Percentiles rank a stretch among this genome's conserved stretches.
Conservation (phyloP, 2,797 vertebrate genomes). For the Pipistrellus pygmaeus region DNA sequence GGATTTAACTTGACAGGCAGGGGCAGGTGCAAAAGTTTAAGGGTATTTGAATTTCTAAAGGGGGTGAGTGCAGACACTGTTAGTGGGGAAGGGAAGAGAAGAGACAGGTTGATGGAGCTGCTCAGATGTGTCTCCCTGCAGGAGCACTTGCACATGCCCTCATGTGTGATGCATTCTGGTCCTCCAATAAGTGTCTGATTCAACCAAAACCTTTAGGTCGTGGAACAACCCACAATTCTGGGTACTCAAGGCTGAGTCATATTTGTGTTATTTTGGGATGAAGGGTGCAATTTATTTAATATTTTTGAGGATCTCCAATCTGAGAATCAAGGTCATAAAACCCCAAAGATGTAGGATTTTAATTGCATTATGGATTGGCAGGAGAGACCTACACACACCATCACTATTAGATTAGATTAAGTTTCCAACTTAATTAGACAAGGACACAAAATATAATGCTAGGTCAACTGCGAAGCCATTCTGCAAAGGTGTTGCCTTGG, state of each 20-base stretch:
- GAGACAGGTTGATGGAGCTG: background rate
- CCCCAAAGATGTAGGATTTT: conserved; percentile 7
- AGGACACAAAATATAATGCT: conserved; percentile 3
- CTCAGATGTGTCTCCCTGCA: background rate
- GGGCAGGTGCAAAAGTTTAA: background rate
- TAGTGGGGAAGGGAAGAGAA: background rate
- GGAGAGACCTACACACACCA: background rate
- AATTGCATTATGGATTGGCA: conserved; percentile 47
- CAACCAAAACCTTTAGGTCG: background rate
- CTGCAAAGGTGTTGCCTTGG: background rate
- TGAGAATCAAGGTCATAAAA: conserved; percentile 56
- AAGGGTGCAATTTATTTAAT: background rate
- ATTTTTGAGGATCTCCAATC: conserved; percentile 29
- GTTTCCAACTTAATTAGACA: conserved; percentile 49
- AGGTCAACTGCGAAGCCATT: background rate
- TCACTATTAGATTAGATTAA: conserved; percentile 30
- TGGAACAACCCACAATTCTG: background rate
- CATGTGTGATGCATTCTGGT: background rate
- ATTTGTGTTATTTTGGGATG: background rate
- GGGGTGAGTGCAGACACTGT: background rate
- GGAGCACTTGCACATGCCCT: background rate
- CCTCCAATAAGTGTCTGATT: background rate
- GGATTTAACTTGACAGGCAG: background rate
- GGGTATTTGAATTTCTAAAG: background rate
- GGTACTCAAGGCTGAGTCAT: background rate